Evolutionary conservation across 2,113 vertebrate genomes (phyloP).

Genomic region (Pelmatolapia mariae): DNA sequence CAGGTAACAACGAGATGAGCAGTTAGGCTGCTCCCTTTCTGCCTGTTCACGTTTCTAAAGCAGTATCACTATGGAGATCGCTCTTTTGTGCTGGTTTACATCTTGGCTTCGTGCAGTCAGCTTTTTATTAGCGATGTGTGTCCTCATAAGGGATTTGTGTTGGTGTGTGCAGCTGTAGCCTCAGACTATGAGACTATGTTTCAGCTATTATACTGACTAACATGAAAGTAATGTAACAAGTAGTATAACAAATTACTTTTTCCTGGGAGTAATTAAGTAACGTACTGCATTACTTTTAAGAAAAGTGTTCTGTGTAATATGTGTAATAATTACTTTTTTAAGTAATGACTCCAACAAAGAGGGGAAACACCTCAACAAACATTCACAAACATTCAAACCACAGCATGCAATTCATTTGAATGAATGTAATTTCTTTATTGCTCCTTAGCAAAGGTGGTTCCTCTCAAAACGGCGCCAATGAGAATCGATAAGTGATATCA

Average conservation of each 20-base stretch:
- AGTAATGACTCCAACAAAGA: background rate
- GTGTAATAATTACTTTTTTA: background rate
- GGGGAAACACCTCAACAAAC: background rate
- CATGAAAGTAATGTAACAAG: background rate
- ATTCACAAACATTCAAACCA: background rate
- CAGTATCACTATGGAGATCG: fast-evolving
- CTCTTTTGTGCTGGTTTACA: background rate
- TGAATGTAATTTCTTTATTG: background rate
- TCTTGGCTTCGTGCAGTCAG: background rate
- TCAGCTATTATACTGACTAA: background rate
- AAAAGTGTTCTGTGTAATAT: background rate
- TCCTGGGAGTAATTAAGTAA: too few relatives aligned
- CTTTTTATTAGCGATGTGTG: background rate
- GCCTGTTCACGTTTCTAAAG: background rate
- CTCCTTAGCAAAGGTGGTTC: background rate
- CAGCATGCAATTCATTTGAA: background rate
- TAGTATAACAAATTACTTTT: too few relatives aligned
- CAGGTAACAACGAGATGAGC: fast-evolving
- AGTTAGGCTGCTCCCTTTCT: background rate
- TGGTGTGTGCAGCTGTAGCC: background rate
- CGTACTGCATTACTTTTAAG: too few relatives aligned
- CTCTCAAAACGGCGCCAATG: background rate
- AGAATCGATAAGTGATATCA: background rate
- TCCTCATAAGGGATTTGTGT: background rate
- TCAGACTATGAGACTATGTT: background rate